Conservation (phyloP, 1,140 invertebrate genomes). For the Leptinotarsa lineolata region DNA sequence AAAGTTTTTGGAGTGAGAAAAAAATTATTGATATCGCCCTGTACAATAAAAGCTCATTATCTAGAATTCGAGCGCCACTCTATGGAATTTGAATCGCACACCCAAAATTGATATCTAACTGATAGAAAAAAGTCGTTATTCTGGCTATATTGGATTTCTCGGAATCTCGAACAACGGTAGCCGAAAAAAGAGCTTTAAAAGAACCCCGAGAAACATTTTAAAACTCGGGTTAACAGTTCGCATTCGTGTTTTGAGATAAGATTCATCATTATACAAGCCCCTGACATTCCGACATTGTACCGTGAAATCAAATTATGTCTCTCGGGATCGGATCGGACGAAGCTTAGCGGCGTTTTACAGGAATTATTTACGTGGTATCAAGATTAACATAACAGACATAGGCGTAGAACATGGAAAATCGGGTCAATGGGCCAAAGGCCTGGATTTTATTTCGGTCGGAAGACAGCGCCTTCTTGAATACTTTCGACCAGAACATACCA, state of each 20-base stretch:
- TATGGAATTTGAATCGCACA: background rate
- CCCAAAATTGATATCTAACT: background rate
- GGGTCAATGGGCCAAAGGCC: background rate
- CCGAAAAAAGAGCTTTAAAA: background rate
- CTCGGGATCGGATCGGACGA: constrained; percentile 1
- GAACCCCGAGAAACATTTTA: background rate
- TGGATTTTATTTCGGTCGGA: too few relatives aligned
- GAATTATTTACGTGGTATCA: constrained; percentile 3
- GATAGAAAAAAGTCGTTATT: constrained; percentile 1
- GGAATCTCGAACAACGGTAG: constrained; percentile 5
- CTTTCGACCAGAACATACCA: too few relatives aligned
- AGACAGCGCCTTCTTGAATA: too few relatives aligned
- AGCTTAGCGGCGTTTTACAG: constrained; percentile 7
- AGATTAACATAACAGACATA: background rate
- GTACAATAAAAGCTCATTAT: background rate
- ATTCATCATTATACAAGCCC: constrained; percentile 8
- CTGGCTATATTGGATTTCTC: background rate
- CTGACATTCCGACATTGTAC: constrained; percentile 5
- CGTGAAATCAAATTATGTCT: constrained; percentile 8
- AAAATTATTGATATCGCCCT: background rate
- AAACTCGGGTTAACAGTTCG: constrained; percentile 5
- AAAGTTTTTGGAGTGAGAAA: background rate
- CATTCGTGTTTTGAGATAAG: constrained; percentile 8
- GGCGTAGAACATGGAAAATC: background rate
- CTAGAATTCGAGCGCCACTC: background rate